Evolutionary conservation across 1,140 invertebrate genomes (phyloP).

Genomic region (Patella vulgata): DNA sequence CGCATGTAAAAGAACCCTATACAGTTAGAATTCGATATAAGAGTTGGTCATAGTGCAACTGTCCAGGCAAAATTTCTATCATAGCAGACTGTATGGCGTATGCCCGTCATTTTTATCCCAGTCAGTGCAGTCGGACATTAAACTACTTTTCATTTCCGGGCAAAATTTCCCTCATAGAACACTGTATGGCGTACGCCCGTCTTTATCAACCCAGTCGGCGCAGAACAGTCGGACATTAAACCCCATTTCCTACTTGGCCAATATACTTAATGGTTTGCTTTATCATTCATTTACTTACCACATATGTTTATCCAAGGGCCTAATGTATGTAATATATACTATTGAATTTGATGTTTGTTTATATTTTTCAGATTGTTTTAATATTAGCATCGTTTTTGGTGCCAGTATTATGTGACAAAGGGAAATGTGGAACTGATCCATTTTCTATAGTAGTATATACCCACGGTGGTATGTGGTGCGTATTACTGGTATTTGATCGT

Average conservation of each 20-base stretch:
- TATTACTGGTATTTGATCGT: constrained; percentile 41
- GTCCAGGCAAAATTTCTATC: no score
- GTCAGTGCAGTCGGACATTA: not conserved
- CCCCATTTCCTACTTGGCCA: not conserved
- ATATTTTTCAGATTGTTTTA: constrained; percentile 31
- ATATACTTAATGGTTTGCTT: not conserved
- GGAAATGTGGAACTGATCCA: constrained; percentile 11
- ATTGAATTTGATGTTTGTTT: constrained; percentile 1
- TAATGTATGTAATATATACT: no score
- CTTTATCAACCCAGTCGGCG: no score
- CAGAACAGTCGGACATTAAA: no score
- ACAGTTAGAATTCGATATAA: no score
- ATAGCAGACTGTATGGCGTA: no score
- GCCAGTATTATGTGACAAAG: constrained; percentile 24
- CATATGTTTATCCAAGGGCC: not conserved
- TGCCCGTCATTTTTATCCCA: no score
- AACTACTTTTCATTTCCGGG: no score
- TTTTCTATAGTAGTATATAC: constrained; percentile 38
- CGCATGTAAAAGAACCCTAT: no score
- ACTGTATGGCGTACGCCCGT: no score
- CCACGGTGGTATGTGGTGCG: constrained; percentile 50
- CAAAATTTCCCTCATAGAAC: no score
- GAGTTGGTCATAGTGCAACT: no score
- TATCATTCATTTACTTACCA: not conserved
- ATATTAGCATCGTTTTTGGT: constrained; percentile 31